These are phyloP conservation scores for Aphaenogaster floridana DNA, from an alignment of 1,140 invertebrate species.

Conservation along the genomic window DNA sequence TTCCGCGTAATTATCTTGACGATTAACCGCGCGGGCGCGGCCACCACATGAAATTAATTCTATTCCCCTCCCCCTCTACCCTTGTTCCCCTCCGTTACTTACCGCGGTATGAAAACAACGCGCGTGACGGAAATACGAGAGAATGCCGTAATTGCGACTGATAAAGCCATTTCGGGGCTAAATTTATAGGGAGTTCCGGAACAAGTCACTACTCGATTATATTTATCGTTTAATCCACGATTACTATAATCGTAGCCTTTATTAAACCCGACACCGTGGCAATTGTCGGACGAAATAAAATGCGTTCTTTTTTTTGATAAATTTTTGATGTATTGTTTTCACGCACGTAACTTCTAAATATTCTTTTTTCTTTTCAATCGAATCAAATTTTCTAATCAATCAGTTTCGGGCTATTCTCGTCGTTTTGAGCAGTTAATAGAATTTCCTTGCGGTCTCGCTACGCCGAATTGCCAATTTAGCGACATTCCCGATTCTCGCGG, in stretches of 20 bases:
- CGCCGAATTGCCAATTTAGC: slow-evolving; percentile 35
- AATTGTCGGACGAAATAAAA: not conserved
- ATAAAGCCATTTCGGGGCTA: slow-evolving; percentile 38
- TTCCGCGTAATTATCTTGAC: slow-evolving; percentile 63
- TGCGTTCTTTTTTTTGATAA: not conserved
- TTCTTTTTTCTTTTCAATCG: not conserved
- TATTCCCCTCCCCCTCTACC: slow-evolving; percentile 23
- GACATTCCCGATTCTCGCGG: slow-evolving; percentile 34
- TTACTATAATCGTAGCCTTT: not conserved
- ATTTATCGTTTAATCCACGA: slow-evolving; percentile 31
- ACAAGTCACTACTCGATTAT: slow-evolving; percentile 9
- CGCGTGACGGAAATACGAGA: not conserved
- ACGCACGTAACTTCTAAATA: not conserved
- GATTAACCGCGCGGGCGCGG: slow-evolving; percentile 46
- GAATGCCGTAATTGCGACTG: slow-evolving; percentile 4
- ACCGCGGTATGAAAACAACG: slow-evolving; percentile 29
- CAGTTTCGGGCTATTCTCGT: not conserved
- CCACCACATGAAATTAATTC: slow-evolving; percentile 45
- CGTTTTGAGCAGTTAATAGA: not conserved
- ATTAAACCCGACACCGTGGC: not conserved
- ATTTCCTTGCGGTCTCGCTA: slow-evolving; percentile 2
- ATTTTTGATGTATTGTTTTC: not conserved
- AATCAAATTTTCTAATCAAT: not conserved
- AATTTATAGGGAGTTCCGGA: slow-evolving; percentile 11
- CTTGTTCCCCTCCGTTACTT: slow-evolving; percentile 13